phyloP scores from a whole-genome alignment of 2,113 vertebrate species.

The Toxotes jaculatrix region DNA sequence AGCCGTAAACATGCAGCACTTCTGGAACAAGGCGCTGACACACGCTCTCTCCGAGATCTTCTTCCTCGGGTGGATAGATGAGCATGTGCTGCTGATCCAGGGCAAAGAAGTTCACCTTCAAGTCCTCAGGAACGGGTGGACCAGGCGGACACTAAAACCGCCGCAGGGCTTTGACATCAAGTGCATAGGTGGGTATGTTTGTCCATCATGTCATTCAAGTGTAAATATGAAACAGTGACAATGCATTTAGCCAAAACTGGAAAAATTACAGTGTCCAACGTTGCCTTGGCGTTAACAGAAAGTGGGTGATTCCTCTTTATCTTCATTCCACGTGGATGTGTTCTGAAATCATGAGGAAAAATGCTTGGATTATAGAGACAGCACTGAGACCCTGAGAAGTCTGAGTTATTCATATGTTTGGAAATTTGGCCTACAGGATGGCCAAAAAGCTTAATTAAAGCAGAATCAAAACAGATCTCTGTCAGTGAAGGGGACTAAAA shows the following conservation, averaged over 20 bases:
- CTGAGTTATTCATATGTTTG: background rate
- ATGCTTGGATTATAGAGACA: background rate
- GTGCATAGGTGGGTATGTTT: slow-evolving; percentile 86
- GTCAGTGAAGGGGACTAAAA: no score
- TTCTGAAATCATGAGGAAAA: background rate
- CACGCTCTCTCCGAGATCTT: slow-evolving; percentile 92
- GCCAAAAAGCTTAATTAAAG: background rate
- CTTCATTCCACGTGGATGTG: background rate
- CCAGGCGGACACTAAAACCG: slow-evolving; percentile 88
- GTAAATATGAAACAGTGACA: no score
- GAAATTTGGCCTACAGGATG: background rate
- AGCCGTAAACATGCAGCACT: slow-evolving; percentile 94
- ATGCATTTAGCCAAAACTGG: background rate
- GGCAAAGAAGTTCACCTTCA: slow-evolving; percentile 93
- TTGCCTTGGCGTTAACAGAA: background rate
- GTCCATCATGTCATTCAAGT: background rate
- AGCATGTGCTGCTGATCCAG: slow-evolving; percentile 93
- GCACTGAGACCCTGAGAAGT: background rate
- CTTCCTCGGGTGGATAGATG: slow-evolving; percentile 96
- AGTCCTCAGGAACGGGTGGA: slow-evolving; percentile 93
- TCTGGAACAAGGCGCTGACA: slow-evolving; percentile 93
- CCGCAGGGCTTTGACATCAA: slow-evolving; percentile 92
- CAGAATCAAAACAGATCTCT: no score
- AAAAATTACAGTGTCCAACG: background rate
- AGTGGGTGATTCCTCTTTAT: background rate